phyloP scores from a whole-genome alignment of 2,113 vertebrate genomes.

The Silurus meridionalis region DNA sequence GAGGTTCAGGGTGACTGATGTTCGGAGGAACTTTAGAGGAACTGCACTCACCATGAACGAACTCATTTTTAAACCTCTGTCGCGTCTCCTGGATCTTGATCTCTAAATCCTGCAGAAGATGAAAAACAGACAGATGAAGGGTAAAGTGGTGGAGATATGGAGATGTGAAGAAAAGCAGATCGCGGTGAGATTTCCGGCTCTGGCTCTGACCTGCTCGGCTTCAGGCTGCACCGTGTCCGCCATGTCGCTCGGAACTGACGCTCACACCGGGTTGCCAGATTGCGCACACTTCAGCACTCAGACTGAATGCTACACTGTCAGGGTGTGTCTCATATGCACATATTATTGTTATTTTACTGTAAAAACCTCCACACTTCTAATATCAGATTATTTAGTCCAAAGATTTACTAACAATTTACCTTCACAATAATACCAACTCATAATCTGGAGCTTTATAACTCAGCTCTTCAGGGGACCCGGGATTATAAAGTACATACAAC shows the following conservation, averaged over 20 bases:
- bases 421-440: too few species aligned
- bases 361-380: too few species aligned
- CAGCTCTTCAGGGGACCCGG: too few species aligned
- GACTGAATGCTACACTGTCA: background rate
- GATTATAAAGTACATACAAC: background rate
- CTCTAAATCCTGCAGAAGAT: constrained; percentile 73
- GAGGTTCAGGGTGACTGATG: background rate
- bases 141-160: background rate
- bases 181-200: too few species aligned
- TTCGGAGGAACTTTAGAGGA: constrained; percentile 3
- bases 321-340: background rate
- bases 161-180: background rate
- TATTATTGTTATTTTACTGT: too few species aligned
- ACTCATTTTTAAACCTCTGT: constrained; percentile 84
- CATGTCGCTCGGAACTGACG: constrained; percentile 61
- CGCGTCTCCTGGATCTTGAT: constrained; percentile 81
- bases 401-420: too few species aligned
- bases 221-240: constrained; percentile 67
- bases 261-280: constrained; percentile 30
- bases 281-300: background rate
- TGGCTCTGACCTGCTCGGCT: constrained; percentile 61
- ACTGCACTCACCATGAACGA: constrained; percentile 77
- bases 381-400: too few species aligned
- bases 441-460: too few species aligned
- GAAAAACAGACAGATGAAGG: constrained; percentile 26